Evolutionary conservation across 2,888 invertebrate genomes (phyloP), one percentile per base, ranked within the genome.

Genomic region (Tipula lateralis): DNA sequence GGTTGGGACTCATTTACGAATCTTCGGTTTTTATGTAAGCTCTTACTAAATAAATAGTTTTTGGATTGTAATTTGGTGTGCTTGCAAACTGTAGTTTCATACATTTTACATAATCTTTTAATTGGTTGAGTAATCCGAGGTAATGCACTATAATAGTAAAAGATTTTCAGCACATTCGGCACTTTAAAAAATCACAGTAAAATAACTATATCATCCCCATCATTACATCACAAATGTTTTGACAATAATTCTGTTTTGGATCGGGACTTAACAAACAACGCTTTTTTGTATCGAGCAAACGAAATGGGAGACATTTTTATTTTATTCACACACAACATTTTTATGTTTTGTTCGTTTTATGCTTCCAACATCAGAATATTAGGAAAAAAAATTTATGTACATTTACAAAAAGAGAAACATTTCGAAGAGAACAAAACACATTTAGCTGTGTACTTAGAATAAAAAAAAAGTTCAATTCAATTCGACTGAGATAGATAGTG

Each of bases 271-370:
- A 16, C 16, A 66, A 66, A 66, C 32, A 66, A 66, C 24, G 9
- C 24, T 24, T 24, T 66, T 66, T 66, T 66, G 66, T 19, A 66
- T 66, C 66, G 24, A 66, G 24, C 24, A 66, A 24, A 66, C 66
- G 66, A 66, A 66, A 66, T 66, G 66, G 66, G 66, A 66, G 66
- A 66, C 66, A 66, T 66, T 66, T 66, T 66, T 66, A 66, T 66
- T 66, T 66, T 66, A 66, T 66, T 66, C 66, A 24, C 24, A n/a
- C n/a, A 66, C 66, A 66, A 66, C 66, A 66, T 66, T 66, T 66
- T 66, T 66, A 66, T 66, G 66, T 66, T 66, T 66, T 66, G 66
- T 66, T 66, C 66, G 66, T 66, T 66, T 66, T 66, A 66, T 66
- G 66, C 24, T 66, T 66, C 24, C 66, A 66, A 66, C 66, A 66